Percentiles rank a stretch among this genome's conserved stretches.
These are phyloP conservation scores for Sebastes aleutianus DNA, from an alignment of 2,797 vertebrate species.

Conservation along the genomic window DNA sequence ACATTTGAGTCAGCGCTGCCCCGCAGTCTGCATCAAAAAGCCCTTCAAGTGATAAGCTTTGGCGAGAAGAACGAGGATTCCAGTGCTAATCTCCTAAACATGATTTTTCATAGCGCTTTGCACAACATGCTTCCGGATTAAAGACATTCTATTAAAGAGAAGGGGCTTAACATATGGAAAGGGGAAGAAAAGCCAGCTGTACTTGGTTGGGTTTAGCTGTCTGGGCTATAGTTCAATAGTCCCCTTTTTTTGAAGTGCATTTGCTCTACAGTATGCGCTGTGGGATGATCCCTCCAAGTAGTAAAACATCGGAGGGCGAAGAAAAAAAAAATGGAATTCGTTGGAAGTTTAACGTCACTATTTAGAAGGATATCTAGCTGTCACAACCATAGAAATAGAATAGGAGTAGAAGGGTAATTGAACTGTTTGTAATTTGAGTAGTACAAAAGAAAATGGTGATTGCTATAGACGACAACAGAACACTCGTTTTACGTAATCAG, in stretches of 20 bases:
- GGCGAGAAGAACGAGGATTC: conserved; percentile 67
- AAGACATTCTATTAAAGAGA: conserved; percentile 81
- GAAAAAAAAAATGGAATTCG: not conserved
- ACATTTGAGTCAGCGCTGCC: conserved; percentile 65
- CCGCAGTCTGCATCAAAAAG: conserved; percentile 61
- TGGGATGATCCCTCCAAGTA: conserved; percentile 54
- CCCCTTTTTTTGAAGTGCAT: conserved; percentile 52
- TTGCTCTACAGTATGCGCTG: conserved; percentile 35
- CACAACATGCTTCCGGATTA: conserved; percentile 81
- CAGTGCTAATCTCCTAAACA: conserved; percentile 80
- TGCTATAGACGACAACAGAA: no score
- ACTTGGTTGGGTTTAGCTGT: conserved; percentile 64
- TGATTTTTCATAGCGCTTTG: conserved; percentile 81
- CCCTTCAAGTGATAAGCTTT: conserved; percentile 76
- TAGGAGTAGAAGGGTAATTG: no score
- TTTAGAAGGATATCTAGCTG: conserved; percentile 23
- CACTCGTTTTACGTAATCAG: not conserved
- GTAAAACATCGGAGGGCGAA: conserved; percentile 15
- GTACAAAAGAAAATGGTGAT: no score
- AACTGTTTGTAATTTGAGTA: no score
- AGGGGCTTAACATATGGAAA: conserved; percentile 73
- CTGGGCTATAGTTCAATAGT: conserved; percentile 71
- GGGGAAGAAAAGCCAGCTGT: conserved; percentile 65
- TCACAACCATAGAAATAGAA: not conserved
- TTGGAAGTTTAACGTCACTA: conserved; percentile 23